Percentiles rank a stretch among this genome's conserved stretches.
phyloP scores from a whole-genome alignment of 2,888 invertebrate genomes.

The Sphaerophoria rueppellii region DNA sequence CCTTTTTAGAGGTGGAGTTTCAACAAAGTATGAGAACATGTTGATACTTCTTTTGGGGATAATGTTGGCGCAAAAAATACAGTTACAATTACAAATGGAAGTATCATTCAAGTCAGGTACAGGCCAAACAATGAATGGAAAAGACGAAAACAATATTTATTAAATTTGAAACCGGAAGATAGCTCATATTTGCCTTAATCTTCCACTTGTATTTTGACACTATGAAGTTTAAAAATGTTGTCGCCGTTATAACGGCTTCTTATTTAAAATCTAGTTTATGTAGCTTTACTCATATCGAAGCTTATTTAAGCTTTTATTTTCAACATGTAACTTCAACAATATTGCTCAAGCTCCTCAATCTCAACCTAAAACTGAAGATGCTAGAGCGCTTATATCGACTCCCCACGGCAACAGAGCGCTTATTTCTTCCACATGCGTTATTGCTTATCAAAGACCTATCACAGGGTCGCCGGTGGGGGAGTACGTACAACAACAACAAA shows the following conservation, averaged over 20 bases:
- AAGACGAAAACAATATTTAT: too few species aligned
- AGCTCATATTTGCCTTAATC: too few species aligned
- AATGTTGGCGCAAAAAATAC: too few species aligned
- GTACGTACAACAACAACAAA: slow-evolving; percentile 30
- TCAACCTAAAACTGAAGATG: slow-evolving; percentile 17
- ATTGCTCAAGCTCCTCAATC: not conserved
- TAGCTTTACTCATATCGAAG: slow-evolving; percentile 2
- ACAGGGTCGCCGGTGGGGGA: slow-evolving; percentile 46
- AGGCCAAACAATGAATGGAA: too few species aligned
- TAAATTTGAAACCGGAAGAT: too few species aligned
- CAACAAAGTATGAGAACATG: too few species aligned
- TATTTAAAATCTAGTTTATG: not conserved
- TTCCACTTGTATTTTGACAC: too few species aligned
- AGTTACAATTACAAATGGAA: too few species aligned
- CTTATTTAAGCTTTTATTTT: not conserved
- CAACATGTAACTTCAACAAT: slow-evolving; percentile 8
- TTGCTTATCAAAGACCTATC: slow-evolving; percentile 16
- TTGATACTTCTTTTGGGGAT: too few species aligned
- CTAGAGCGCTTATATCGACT: not conserved
- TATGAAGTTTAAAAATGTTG: too few species aligned
- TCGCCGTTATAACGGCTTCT: slow-evolving; percentile 8
- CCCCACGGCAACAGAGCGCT: slow-evolving; percentile 37
- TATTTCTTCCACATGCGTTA: slow-evolving; percentile 22
- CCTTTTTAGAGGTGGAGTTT: too few species aligned
- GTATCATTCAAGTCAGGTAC: too few species aligned